These are phyloP conservation scores for Solenodon paradoxus DNA, from an alignment of 2,113 vertebrate species.

Conservation along the genomic window DNA sequence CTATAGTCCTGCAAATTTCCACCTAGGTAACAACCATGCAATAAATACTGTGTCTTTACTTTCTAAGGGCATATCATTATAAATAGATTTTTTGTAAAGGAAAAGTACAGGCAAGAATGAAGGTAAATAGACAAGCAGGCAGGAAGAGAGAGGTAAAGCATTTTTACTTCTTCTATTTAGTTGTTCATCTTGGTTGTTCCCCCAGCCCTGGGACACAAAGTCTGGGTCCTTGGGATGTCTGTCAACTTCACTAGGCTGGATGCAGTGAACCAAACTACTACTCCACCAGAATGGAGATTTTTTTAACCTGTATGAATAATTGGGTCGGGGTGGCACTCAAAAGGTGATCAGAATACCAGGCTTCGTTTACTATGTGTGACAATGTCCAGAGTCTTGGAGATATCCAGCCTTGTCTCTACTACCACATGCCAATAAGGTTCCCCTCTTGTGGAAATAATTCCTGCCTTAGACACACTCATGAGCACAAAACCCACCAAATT, in stretches of 20 bases:
- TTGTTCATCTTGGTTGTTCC: too few relatives aligned
- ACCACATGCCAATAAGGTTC: background rate
- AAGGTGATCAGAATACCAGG: background rate
- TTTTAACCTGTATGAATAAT: background rate
- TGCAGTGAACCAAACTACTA: too few relatives aligned
- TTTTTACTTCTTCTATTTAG: too few relatives aligned
- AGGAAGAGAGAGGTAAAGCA: too few relatives aligned
- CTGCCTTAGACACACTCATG: background rate
- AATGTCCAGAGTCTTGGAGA: background rate
- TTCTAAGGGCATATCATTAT: conserved; percentile 26
- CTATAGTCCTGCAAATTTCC: conserved; percentile 32
- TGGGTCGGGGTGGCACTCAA: background rate
- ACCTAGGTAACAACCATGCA: background rate
- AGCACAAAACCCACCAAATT: background rate
- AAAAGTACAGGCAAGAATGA: too few relatives aligned
- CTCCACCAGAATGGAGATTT: too few relatives aligned
- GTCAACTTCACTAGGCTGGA: too few relatives aligned
- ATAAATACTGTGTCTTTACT: background rate
- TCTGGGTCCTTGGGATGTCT: too few relatives aligned
- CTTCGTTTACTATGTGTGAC: background rate
- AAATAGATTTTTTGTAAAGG: background rate
- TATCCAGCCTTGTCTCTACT: background rate
- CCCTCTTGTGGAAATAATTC: background rate
- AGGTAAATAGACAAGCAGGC: too few relatives aligned
- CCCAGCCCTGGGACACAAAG: too few relatives aligned